Evolutionary conservation across 2,888 invertebrate genomes (phyloP), one percentile per base, ranked within the genome.

Genomic region (Dasypogon diadema): DNA sequence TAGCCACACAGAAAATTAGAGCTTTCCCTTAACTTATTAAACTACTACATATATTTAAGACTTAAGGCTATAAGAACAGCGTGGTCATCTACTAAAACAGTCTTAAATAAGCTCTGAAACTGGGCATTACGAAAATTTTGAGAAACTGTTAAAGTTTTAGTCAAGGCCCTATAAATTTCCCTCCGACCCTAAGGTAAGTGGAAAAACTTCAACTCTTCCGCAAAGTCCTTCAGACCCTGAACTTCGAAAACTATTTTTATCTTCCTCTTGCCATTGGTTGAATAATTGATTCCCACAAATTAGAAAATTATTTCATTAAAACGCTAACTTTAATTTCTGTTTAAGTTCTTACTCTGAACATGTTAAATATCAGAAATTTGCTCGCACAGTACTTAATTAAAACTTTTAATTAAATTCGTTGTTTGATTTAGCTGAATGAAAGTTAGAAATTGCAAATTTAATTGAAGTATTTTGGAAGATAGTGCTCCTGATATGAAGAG

Each of bases 321-420:
- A n/a, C 8, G 8, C 42, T 42, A 3, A 2, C 2, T 8, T 30
- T 30, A 30, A 30, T 30, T 42, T 42, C 42, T 42, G 12, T 42
- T 42, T 42, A 12, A 42, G 42, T 42, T 12, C 12, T 42, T 12
- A 42, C 42, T 12, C n/a, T 42, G 42, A 12, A 2, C 12, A 12
- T 3, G 42, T 42, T 42, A 42, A 42, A 42, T 8, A n/a, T 42
- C n/a, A 12, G 12, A 42, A 42, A 12, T 42, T 30, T 42, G 1
- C 6, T 2, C 42, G n/a, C 42, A 42, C 42, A 42, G 42, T 42
- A 42, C 42, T 12, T 42, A 6, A 42, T 42, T 42, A 42, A 42
- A 42, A 42, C 42, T 42, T 42, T 42, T 42, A 42, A 42, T 42
- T 42, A 42, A 42, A 42, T 42, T 42, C 42, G 42, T 42, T 42